Evolutionary conservation across 2,113 vertebrate genomes (phyloP), one percentile per base, ranked within the genome.

Genomic region (Corvus moneduloides): DNA sequence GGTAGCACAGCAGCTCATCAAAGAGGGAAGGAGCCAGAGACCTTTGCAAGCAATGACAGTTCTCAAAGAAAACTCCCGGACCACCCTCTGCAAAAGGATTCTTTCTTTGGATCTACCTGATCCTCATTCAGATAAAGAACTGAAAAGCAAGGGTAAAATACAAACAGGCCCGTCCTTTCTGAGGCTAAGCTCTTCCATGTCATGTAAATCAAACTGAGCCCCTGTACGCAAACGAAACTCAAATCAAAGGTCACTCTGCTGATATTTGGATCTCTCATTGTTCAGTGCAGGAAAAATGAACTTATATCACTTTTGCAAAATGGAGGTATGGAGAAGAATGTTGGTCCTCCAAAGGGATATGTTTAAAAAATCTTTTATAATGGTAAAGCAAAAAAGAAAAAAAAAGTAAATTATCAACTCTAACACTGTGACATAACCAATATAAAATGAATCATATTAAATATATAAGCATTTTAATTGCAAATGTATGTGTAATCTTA

Each of bases 21-120:
- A 54, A 51, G 5, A 28, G 17, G 10, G 22, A 11, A 17, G 28
- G 20, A 75, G 35, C 20, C 3, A 1, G 33, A 6, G 6, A 43
- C 23, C 37, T 62, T 43, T 15, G 13, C 44, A 68, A n/a, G 8
- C 1, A 18, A 79, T 6, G 10, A 0, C 0, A 54, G 37, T 26
- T 73, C n/a, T 69, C 44, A n/a, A 5, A 33, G 51, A 48, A 84
- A 92, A 61, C 49, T 32, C 41, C 66, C 5, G 9, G 48, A 51
- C 7, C 27, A 52, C 10, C 6, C 39, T 35, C 14, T 1, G 1
- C 32, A 68, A 30, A 35, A 39, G 9, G 21, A 72, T 68, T 48
- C 41, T 44, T 24, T 68, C 58, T 58, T 23, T 64, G 51, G 10
- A 84, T 61, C 32, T n/a, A 35, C 23, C 28, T 32, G 51, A 56